Evolutionary conservation across 2,888 invertebrate genomes (phyloP), one percentile per base, ranked within the genome.

Genomic region (Athalia circularis): DNA sequence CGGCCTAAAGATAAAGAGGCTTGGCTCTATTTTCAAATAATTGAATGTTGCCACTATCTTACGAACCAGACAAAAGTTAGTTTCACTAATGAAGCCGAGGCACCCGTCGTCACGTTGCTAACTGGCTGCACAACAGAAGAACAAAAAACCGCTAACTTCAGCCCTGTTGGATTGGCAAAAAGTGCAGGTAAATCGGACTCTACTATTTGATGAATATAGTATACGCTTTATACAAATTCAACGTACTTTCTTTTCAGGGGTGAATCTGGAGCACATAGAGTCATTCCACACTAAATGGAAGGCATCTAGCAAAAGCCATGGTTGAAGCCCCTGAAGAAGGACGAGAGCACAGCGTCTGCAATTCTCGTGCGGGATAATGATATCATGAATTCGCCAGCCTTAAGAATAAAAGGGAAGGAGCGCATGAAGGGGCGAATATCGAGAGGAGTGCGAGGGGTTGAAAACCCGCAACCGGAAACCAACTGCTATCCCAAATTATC

Each of bases 221-320:
- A 29, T 2, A 29, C 2, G 29, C 2, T n/a, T n/a, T n/a, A n/a
- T n/a, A n/a, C n/a, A n/a, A n/a, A 61, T n/a, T 45, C 43, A 57
- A 64, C 59, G 72, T 77, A 54, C 74, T 79, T 80, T 82, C 80
- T 61, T 87, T 88, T 9, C 84, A 93, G 97, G 97, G 29, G 94
- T 97, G 72, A 94, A 95, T 84, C 92, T 97, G 77, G 96, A 97
- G 90, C 94, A 95, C 86, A 95, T 97, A 84, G 94, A 94, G 84
- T 94, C 94, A 83, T 98, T 97, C 92, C 95, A 96, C 91, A 92
- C 93, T 67, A 96, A 96, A 91, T 97, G 97, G 95, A 96, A 96
- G 89, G 94, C 95, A 84, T 92, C 94, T 47, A 92, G 92, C 80
- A 94, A 94, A 86, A 93, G 93, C 85, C 93, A 93, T 84, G 93